Evolutionary conservation across 2,888 invertebrate species (phyloP), one percentile per base, ranked within the genome.

Genomic region (Andrena praecox): DNA sequence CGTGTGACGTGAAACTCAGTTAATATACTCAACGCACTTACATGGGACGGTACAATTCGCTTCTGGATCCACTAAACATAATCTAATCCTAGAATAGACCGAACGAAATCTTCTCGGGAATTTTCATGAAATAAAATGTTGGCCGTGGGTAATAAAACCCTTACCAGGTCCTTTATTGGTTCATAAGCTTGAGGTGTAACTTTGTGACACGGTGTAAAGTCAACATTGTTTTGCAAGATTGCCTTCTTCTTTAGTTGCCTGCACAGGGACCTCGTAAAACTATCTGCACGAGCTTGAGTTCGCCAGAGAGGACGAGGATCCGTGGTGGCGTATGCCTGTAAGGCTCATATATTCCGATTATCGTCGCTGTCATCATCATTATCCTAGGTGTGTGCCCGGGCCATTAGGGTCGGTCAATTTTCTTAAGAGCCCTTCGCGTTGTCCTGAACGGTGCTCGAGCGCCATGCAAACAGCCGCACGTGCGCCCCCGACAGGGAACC

Each of bases 361-460:
- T 91, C 90, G 89, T 77, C 85, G 72, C 86, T 87, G 85, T 86
- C 88, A 87, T 85, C 88, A 87, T 87, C 87, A 86, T 89, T 89
- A 89, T 79, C 84, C 82, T 66, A 70, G 73, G 74, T 87, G 86
- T 73, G 81, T 73, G 83, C 85, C 77, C 80, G 82, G 80, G 71
- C 88, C 90, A 91, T 90, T 89, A 89, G 84, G 89, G 85, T 88
- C 84, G 89, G 90, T 89, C 91, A 91, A 91, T 91, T 91, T 91
- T 91, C 89, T 89, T 90, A 89, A 90, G 90, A 90, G 91, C 88
- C 80, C 77, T 85, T 86, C 80, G 73, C 79, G 75, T 81, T 78
- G 82, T 76, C 50, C 76, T 72, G 75, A 64, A 73, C 75, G 68
- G 79, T 77, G 66, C 64, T 77, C 86, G 82, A 75, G 81, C 79